These are phyloP conservation scores for Cairina moschata DNA, from an alignment of 2,113 vertebrate species.

Conservation along the genomic window DNA sequence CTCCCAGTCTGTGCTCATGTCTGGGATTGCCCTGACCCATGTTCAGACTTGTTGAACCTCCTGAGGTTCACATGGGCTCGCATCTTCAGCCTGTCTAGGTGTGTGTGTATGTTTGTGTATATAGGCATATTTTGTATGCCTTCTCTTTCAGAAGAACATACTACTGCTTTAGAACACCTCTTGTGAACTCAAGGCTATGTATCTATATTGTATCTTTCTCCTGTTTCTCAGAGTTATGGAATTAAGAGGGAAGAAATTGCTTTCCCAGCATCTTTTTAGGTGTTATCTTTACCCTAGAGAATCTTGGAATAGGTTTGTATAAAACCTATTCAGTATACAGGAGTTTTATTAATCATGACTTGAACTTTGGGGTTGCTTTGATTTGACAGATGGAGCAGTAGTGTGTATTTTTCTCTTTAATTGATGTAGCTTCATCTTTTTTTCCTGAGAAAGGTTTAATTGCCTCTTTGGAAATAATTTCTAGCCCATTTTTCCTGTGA, in stretches of 20 bases:
- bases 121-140: background rate
- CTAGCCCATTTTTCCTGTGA: background rate
- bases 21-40: too few species aligned
- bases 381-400: background rate
- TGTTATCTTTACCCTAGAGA: background rate
- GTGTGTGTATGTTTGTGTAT: too few species aligned
- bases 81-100: too few species aligned
- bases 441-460: background rate
- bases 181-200: background rate
- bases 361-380: conserved; percentile 21
- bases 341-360: background rate
- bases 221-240: background rate
- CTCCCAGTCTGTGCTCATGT: too few species aligned
- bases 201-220: background rate
- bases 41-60: too few species aligned
- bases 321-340: background rate
- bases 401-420: background rate
- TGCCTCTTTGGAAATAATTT: background rate
- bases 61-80: too few species aligned
- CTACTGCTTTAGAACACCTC: background rate
- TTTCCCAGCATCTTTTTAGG: background rate
- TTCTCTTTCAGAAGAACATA: background rate
- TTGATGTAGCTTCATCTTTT: background rate
- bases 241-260: background rate
- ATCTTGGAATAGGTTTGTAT: background rate